Base-by-base conservation (phyloP, 2,797 vertebrate genomes). In the Sphaeramia orbicularis region DNA sequence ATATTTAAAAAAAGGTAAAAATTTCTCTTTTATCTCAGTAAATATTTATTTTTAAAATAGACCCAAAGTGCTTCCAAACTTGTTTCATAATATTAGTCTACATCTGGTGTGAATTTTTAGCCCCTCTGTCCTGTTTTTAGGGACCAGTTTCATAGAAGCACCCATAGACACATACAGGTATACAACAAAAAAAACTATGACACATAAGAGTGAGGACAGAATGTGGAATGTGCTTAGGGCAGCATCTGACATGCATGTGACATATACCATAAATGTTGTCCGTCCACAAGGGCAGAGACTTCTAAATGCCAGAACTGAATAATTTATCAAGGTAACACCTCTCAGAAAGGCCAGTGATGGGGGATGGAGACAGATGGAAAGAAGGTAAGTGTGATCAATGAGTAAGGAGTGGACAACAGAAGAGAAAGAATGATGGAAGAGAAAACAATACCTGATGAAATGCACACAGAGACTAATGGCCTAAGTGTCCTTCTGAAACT, bases 291-390 rank as follows among this genome's bases (percentile, higher is more conserved):
- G 55, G 65, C 65, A 80, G 63, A 67, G 50, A 80, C 75, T 76
- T 81, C 60, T 73, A 85, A 91, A 90, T 83, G 81, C 50, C 81
- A 80, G 47, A 57, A 41, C 63, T 90, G 86, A 90, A 92, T 90
- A 85, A 91, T 91, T 89, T 53, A 91, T 86, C 55, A 79, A 64
- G 74, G 67, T 55, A 78, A 82, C 82, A 86, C 80, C 78, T 82
- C 74, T 83, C 37, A 75, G 59, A 78, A 76, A 70, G 70, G 64
- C 50, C 48, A 15, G 61, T 65, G 78, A 78, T 71, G 51, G 60
- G 10, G 36, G 15, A 55, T 70, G 54, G 84, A 78, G 74, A 72
- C 40, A 55, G 56, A 77, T 75, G 65, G 51, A 62, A 53, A 71
- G 10, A 35, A 38, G 37, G 57, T 35, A 60, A 70, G 30, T 56